These are phyloP conservation scores for Drosophila greeni DNA, from an alignment of 2,888 invertebrate species.

Conservation along the genomic window DNA sequence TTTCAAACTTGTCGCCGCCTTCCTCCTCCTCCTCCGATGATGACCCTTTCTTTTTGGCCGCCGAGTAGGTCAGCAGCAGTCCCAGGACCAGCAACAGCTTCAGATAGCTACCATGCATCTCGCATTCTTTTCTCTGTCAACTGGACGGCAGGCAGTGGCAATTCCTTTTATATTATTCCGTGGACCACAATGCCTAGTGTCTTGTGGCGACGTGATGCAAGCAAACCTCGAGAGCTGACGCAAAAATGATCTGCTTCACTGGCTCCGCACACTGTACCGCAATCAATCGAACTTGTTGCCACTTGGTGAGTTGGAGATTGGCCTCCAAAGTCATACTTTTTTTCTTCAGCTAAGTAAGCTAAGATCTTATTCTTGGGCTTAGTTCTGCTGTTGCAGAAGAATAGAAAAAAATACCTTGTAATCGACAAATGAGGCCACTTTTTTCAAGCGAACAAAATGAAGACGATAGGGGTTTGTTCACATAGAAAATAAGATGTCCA, in stretches of 20 bases:
- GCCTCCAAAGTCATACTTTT: slow-evolving; percentile 18
- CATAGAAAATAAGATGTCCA: background rate
- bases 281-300: slow-evolving; percentile 27
- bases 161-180: slow-evolving; percentile 53
- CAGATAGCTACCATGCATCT: slow-evolving; percentile 59
- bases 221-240: slow-evolving; percentile 29
- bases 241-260: slow-evolving; percentile 53
- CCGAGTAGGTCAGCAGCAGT: slow-evolving; percentile 63
- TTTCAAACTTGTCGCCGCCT: slow-evolving; percentile 73
- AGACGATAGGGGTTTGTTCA: background rate
- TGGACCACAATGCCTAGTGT: slow-evolving; percentile 52
- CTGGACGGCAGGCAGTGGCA: slow-evolving; percentile 15
- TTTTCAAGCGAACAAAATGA: background rate
- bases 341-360: background rate
- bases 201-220: slow-evolving; percentile 52
- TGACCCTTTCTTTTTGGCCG: slow-evolving; percentile 73
- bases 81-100: slow-evolving; percentile 70
- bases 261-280: slow-evolving; percentile 4
- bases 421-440: background rate
- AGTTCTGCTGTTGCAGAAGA: background rate
- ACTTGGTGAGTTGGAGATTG: slow-evolving; percentile 38
- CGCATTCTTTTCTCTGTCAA: slow-evolving; percentile 37
- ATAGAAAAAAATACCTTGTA: background rate
- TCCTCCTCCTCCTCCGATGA: slow-evolving; percentile 77
- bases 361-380: background rate